Evolutionary conservation across 2,797 vertebrate species (phyloP), one percentile per base, ranked within the genome.

Genomic region (Staurois parvus): DNA sequence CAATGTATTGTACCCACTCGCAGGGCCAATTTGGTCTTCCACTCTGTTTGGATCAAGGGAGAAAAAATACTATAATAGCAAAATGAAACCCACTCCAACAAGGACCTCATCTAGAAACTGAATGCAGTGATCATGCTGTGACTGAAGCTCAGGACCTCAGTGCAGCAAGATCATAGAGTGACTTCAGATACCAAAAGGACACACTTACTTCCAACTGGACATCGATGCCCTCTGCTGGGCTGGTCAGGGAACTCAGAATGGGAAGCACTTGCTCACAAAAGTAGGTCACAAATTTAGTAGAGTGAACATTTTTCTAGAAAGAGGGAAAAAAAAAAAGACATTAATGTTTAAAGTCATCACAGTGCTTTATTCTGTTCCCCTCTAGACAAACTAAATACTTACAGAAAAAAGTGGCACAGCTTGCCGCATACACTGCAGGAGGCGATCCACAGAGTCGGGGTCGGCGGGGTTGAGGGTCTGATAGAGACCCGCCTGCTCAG

Each of bases 301-400:
- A 99, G 94, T 99, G 98, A 80, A 99, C 98, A 87, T 99, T 99
- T 97, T 99, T 99, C 98, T 99, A 88, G 67, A 88, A 88, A 81
- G 70, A 88, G 89, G 56, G 13, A 84, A 79, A 28, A 29, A 17
- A 45, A 19, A 40, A 28, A 32, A 26, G 12, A 12, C 1, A 34
- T 34, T 59, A 72, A 3, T 30, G n/a, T 17, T 26, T 28, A 28
- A 9, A 2, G 28, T 26, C 3, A 42, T 37, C 34, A 21, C 5
- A 67, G 19, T 62, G 9, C 66, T 12, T 8, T 24, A 73, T 42
- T 52, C 5, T 8, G 21, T 52, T 19, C 48, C 9, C 13, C 45
- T 52, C 1, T 52, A 19, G 17, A 10, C 17, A 40, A 21, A 28
- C 15, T 17, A 7, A 24, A 62, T 42, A 92, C 97, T 89, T 90